Evolutionary conservation across 2,113 vertebrate species (phyloP).

Genomic region (Malurus melanocephalus): DNA sequence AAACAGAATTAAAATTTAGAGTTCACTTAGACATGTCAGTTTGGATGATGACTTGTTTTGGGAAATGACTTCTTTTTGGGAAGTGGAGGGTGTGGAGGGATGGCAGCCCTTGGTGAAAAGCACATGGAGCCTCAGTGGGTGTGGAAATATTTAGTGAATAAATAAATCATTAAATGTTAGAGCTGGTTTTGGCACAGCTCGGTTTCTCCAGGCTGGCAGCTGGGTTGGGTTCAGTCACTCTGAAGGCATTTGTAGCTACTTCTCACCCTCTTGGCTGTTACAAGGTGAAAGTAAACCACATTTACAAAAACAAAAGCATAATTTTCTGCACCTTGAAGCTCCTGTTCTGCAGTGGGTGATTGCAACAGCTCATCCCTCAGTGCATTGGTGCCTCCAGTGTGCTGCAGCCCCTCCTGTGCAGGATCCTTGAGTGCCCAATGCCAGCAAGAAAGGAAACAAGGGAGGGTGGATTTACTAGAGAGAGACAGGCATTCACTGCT

Average conservation of each 20-base stretch:
- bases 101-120: not conserved
- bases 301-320: not conserved
- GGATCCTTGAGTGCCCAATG: not conserved
- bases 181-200: accelerated
- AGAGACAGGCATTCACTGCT: not conserved
- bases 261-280: not conserved
- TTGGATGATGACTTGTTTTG: constrained; percentile 15
- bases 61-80: not conserved
- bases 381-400: accelerated
- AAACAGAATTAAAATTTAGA: constrained; percentile 53
- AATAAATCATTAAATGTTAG: accelerated
- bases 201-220: not conserved
- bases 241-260: not conserved
- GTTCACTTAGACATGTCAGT: not conserved
- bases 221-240: not conserved
- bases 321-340: not conserved
- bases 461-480: not conserved
- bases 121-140: accelerated
- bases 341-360: not conserved
- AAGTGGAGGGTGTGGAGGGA: not conserved
- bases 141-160: not conserved
- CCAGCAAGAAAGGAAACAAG: not conserved
- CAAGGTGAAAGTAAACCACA: not conserved
- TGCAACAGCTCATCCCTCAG: not conserved
- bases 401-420: not conserved